Conservation (phyloP, 2,888 invertebrate species). For the Octonoba sinensis region DNA sequence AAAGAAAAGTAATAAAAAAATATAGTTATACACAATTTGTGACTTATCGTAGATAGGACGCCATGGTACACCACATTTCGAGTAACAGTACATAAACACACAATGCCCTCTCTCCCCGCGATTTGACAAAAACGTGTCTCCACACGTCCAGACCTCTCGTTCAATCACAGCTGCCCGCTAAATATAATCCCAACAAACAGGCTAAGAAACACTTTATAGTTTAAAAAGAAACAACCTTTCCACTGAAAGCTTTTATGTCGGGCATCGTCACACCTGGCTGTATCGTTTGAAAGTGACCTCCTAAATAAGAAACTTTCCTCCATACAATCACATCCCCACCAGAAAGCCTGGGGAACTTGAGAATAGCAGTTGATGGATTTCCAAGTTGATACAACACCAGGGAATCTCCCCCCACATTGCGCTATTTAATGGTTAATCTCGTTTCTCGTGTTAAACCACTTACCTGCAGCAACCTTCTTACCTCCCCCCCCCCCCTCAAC, state of each 20-base stretch:
- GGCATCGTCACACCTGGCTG: conserved; percentile 57
- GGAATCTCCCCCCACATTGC: conserved; percentile 6
- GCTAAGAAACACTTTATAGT: conserved; percentile 54
- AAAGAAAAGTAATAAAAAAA: too few relatives aligned
- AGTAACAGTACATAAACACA: conserved; percentile 21
- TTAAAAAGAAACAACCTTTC: conserved; percentile 30
- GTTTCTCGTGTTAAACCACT: conserved; percentile 58
- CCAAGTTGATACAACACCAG: conserved; percentile 24
- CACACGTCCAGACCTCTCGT: neutral
- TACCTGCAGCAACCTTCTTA: conserved; percentile 12
- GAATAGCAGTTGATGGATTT: conserved; percentile 15
- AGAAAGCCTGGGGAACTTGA: conserved; percentile 10
- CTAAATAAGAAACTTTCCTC: conserved; percentile 5
- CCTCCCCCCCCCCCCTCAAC: neutral
- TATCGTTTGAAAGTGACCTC: conserved; percentile 29
- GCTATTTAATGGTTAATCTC: conserved; percentile 55
- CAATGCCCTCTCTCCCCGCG: conserved; percentile 1
- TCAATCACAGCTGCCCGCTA: conserved; percentile 33
- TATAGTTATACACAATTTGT: neutral
- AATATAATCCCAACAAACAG: conserved; percentile 53
- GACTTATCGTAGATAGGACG: neutral
- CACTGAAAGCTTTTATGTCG: conserved; percentile 36
- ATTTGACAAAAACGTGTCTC: conserved; percentile 16
- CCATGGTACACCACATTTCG: conserved; percentile 27
- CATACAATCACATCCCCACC: conserved; percentile 7